Evolutionary conservation across 2,113 vertebrate genomes (phyloP).

Genomic region (Meleagris gallopavo): DNA sequence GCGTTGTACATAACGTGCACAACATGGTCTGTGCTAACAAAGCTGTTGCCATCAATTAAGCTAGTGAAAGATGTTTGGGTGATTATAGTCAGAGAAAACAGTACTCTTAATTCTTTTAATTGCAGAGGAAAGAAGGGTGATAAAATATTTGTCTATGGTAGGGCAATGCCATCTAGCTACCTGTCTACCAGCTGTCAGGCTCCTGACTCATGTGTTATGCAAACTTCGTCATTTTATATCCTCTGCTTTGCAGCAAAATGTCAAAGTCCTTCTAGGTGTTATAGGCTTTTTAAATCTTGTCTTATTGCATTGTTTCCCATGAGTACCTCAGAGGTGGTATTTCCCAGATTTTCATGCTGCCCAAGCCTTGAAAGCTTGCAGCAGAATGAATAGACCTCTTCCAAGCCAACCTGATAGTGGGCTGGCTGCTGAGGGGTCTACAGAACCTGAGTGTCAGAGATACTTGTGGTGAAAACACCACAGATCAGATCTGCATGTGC

Average conservation of each 20-base stretch:
- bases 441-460: constrained; percentile 1
- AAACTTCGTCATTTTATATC: constrained; percentile 31
- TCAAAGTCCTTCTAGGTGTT: constrained; percentile 32
- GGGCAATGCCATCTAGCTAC: constrained; percentile 33
- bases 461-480: constrained; percentile 13
- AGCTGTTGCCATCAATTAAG: neutral
- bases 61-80: neutral
- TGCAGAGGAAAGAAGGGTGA: neutral
- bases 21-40: neutral
- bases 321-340: neutral
- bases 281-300: fast-evolving
- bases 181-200: constrained; percentile 45
- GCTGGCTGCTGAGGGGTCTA: constrained; percentile 30
- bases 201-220: constrained; percentile 7
- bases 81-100: neutral
- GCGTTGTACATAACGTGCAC: fast-evolving
- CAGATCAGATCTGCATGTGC: neutral
- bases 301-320: neutral
- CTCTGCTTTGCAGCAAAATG: neutral
- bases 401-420: neutral
- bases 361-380: neutral
- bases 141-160: constrained; percentile 63
- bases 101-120: neutral
- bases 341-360: neutral
- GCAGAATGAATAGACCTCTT: neutral